Evolutionary conservation across 2,888 invertebrate genomes (phyloP).

Genomic region (Epirrhoe alternata): DNA sequence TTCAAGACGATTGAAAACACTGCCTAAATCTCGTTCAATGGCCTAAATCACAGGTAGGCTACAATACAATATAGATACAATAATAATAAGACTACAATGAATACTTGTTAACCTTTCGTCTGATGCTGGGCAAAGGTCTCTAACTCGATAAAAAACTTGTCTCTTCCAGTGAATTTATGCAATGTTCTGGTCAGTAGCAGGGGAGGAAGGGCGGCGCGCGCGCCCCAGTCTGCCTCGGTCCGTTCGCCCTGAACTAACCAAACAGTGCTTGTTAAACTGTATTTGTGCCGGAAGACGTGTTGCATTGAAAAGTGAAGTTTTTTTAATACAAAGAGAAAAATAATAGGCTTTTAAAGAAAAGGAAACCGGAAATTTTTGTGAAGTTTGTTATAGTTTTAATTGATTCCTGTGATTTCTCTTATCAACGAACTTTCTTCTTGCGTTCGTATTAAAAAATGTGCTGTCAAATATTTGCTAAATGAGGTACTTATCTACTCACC

Average conservation of each 20-base stretch:
- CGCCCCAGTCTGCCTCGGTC: conserved; percentile 68
- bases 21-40: no score
- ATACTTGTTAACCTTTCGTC: no score
- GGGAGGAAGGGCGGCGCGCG: conserved; percentile 73
- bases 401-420: not conserved
- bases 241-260: conserved; percentile 45
- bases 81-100: no score
- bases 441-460: not conserved
- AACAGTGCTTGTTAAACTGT: conserved; percentile 30
- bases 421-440: not conserved
- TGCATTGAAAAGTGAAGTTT: not conserved
- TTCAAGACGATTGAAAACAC: no score
- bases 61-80: no score
- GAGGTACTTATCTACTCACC: not conserved
- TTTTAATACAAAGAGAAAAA: not conserved
- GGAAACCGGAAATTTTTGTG: not conserved
- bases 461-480: not conserved
- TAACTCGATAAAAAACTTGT: conserved; percentile 3
- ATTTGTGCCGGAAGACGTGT: conserved; percentile 16
- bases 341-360: not conserved
- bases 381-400: not conserved
- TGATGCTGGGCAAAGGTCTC: not conserved
- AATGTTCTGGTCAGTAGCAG: conserved; percentile 49
- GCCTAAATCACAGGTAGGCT: no score
- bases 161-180: conserved; percentile 55